Evolutionary conservation across 2,113 vertebrate genomes (phyloP), one percentile per base, ranked within the genome.

Genomic region (Pandion haliaetus): DNA sequence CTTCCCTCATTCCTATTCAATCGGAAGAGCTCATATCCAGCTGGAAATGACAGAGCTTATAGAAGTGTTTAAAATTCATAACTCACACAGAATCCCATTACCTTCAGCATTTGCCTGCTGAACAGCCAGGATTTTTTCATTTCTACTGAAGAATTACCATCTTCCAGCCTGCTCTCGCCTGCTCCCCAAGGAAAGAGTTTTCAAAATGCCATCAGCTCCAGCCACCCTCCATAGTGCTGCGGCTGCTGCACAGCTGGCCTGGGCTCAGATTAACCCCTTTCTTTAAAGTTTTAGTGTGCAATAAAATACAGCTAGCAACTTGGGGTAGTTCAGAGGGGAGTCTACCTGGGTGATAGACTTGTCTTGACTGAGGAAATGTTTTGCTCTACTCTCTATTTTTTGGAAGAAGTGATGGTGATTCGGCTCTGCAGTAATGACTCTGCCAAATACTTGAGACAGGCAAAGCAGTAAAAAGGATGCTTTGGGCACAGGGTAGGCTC

Each of bases 11-110:
- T 84, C 90, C 74, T 88, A 55, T 85, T 89, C 95, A 66, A 8
- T 69, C 32, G 24, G 38, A 66, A 77, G 83, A 76, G 57, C 83
- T 78, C 82, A 58, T 63, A 59, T 83, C 91, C 88, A 85, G 92
- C 96, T 96, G 97, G 86, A 97, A 95, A 81, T 1, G 17, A 8
- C 52, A 17, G 67, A 70, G 86, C 96, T 97, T 94, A 79, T 58
- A 45, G 65, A 78, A 80, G 90, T 84, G 90, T 96, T 97, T 96
- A 97, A 97, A 97, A 97, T 95, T 96, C 97, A 94, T 97, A 91
- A 86, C 93, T 93, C 86, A 5, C 88, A 85, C 91, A 49, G 95
- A 95, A 96, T 96, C 76, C 96, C 93, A 92, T 97, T 95, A 85
- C 92, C 78, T 90, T 26, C 93, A 88, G 82, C 80, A 6, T 79